These are phyloP conservation scores for Loriculus beryllinus DNA, from an alignment of 2,797 vertebrate species.

Conservation along the genomic window DNA sequence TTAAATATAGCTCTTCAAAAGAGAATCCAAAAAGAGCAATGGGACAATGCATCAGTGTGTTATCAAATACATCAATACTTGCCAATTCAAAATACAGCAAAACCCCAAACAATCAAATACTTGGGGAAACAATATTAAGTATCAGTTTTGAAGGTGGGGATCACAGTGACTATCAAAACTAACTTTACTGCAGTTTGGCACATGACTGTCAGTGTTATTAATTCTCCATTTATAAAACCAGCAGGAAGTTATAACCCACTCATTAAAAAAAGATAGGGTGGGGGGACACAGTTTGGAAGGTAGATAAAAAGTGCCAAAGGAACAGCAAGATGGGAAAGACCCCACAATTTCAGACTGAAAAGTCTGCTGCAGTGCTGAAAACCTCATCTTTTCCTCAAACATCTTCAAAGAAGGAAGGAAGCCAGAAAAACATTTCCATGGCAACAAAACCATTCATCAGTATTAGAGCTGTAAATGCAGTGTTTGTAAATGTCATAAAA, in stretches of 20 bases:
- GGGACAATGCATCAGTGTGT: neutral
- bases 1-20: neutral
- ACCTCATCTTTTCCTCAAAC: neutral
- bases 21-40: neutral
- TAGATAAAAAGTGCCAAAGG: neutral
- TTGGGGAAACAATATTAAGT: neutral
- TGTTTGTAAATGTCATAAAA: slow-evolving; percentile 27
- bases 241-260: neutral
- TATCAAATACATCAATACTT: neutral
- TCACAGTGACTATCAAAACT: neutral
- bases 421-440: slow-evolving; percentile 30
- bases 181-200: neutral
- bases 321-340: neutral
- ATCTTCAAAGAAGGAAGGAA: slow-evolving; percentile 45
- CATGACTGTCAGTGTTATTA: neutral
- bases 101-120: neutral
- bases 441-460: neutral
- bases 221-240: neutral
- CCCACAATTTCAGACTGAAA: neutral
- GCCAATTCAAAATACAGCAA: neutral
- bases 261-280: neutral
- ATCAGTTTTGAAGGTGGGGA: neutral
- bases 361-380: neutral
- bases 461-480: slow-evolving; percentile 30
- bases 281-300: neutral